Percentiles rank a stretch among this genome's conserved stretches.
These are phyloP conservation scores for Tor tambroides DNA, from an alignment of 2,113 vertebrate genomes.

Conservation along the genomic window DNA sequence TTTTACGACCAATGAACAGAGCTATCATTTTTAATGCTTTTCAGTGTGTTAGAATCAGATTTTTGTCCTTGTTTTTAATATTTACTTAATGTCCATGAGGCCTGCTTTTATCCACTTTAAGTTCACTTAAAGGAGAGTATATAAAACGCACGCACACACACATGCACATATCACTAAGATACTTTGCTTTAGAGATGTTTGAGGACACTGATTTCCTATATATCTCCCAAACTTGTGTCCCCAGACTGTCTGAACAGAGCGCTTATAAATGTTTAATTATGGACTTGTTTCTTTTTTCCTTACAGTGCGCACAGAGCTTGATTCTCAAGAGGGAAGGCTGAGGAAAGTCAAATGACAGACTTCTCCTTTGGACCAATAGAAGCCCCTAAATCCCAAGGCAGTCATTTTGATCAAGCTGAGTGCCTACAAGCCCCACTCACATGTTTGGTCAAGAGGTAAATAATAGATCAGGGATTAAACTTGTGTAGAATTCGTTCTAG, in stretches of 20 bases:
- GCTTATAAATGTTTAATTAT: conserved; percentile 74
- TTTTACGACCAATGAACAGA: not conserved
- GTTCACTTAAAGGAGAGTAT: conserved; percentile 29
- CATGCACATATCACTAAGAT: not conserved
- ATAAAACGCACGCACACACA: not conserved
- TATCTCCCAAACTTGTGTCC: conserved; percentile 60
- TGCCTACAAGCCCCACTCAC: conserved; percentile 77
- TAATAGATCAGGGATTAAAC: conserved; percentile 83
- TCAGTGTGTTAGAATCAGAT: not conserved
- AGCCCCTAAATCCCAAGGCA: conserved; percentile 69
- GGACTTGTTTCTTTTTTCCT: conserved; percentile 67
- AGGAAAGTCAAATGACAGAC: conserved; percentile 48
- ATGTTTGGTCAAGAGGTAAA: conserved; percentile 84
- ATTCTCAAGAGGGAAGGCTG: conserved; percentile 70
- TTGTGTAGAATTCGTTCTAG: conserved; percentile 79
- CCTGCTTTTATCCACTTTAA: conserved; percentile 19
- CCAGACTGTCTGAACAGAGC: conserved; percentile 62
- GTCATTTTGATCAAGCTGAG: conserved; percentile 77
- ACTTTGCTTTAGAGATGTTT: conserved; percentile 51
- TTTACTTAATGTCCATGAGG: conserved; percentile 21
- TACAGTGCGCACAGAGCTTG: conserved; percentile 68
- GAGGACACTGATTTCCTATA: conserved; percentile 62
- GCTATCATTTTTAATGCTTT: not conserved
- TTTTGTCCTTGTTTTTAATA: conserved; percentile 18
- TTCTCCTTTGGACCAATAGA: conserved; percentile 62